Base-by-base conservation (phyloP, 2,888 invertebrate species). In the Chymomyza fuscimana region DNA sequence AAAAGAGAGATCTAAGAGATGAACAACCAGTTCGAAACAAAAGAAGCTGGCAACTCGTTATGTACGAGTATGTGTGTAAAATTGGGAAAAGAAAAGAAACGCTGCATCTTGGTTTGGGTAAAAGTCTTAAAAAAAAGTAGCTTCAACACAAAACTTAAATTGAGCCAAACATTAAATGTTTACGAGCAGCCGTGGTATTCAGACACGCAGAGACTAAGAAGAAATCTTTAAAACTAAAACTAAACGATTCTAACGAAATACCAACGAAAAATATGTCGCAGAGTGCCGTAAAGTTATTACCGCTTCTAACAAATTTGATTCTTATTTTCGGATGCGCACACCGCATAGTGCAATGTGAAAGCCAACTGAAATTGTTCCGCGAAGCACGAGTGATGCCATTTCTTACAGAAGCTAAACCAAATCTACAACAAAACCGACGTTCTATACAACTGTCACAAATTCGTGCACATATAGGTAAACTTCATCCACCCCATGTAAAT, bases 71-170 rank as follows among this genome's bases (percentile, higher is more conserved):
- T 67, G 64, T 69, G 73, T 68, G 70, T 67, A 54, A 70, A 75
- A 73, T 77, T 75, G 63, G 72, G 74, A 65, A 71, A 84, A 74
- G 72, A 75, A 32, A 71, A 84, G 75, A 77, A 79, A 83, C 76
- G 67, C 68, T 72, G 68, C 50, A 52, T 56, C 75, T 81, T 80
- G 82, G 71, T 76, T 82, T 75, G 71, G 81, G 85, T 82, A 81
- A 86, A 86, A 86, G 82, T 81, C 77, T 80, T 76, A 78, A 81
- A 70, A 81, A 78, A 81, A 80, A 82, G 83, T 81, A 66, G 51
- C 76, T 64, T 81, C 78, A 75, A 83, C 76, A 65, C 60, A 65
- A 67, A 62, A 69, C 32, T 64, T 58, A 61, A 70, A 56, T 72
- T 46, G 12, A 46, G 74, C 74, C 74, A 72, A 79, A 71, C 76